Evolutionary conservation across 35 echinoderm and acorn worm species (phyloP), one percentile per base, ranked within the genome.

Genomic region (Acanthaster planci): DNA sequence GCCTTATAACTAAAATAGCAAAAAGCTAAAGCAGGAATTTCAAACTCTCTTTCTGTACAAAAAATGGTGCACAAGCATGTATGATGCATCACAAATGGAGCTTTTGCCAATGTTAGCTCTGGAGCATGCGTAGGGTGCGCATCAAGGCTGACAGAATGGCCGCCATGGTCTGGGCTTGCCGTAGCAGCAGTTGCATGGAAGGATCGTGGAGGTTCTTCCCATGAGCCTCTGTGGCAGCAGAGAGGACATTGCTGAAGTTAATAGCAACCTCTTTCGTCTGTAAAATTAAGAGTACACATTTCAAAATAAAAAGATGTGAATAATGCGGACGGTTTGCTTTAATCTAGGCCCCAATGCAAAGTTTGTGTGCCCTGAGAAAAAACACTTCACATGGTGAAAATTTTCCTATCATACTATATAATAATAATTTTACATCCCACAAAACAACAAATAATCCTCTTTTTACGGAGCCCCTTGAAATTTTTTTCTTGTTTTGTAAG

Each of bases 141-240:
- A 99, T 94, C 40, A 99, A 76, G 15, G 96, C 92, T 51, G 96
- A 99, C 6, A 99, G 77, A 17, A 93, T 80, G 50, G 88, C 92
- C 9, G 96, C 96, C 92, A 99, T 99, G 2, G 88, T 99, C 83
- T 99, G 96, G 36, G 96, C 96, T 55, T 99, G 87, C 38, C 92
- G 42, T 27, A 99, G 89, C 37, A 99, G 52, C 67, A 60, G 80
- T 80, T 99, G 92, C 80, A 99, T 93, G 4, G 38, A 84, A 77
- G 88, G 84, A 78, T 93, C 80, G 22, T 87, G 86, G 19, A 91
- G 76, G 22, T 76, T 30, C 55, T 92, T 93, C 76, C 96, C 96
- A 76, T 90, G 84, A 77, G 96, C 92, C 64, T 94, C 86, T 22
- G 83, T 57, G 21, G 89, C 89, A 22, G 85, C 77, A 36, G 87